Conservation (phyloP, 2,797 vertebrate species). For the Gephyroberyx darwinii region DNA sequence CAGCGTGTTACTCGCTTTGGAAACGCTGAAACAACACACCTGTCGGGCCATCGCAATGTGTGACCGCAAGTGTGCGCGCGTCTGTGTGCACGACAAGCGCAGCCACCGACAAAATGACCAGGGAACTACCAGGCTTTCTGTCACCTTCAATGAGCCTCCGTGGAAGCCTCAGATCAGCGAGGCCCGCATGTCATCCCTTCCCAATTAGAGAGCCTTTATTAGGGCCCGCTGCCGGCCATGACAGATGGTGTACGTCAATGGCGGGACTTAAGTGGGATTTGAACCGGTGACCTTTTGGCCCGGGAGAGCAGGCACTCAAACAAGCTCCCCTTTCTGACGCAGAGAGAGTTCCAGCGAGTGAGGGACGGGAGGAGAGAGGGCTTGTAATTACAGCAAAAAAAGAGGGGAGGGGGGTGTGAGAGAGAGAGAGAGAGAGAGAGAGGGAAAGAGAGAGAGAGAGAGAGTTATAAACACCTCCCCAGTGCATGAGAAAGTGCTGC, state of each 20-base stretch:
- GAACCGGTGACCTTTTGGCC: constrained; percentile 72
- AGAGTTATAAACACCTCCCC: constrained; percentile 10
- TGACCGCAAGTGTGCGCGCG: neutral
- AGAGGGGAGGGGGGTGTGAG: too few relatives aligned
- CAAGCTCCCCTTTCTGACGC: constrained; percentile 63
- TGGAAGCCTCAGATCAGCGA: constrained; percentile 64
- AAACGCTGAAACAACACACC: constrained; percentile 38
- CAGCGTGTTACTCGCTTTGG: neutral
- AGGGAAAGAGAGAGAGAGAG: neutral
- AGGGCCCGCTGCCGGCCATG: constrained; percentile 64
- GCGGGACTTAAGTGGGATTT: constrained; percentile 76
- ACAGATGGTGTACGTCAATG: constrained; percentile 79
- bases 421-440: too few relatives aligned
- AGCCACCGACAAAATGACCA: constrained; percentile 39
- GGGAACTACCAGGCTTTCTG: constrained; percentile 42
- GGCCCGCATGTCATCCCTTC: constrained; percentile 77
- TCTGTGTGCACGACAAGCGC: constrained; percentile 25
- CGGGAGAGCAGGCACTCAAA: constrained; percentile 44
- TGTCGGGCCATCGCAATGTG: constrained; percentile 30
- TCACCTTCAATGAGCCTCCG: constrained; percentile 72
- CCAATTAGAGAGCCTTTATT: constrained; percentile 78
- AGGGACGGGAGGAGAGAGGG: constrained; percentile 23
- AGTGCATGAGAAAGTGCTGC: constrained; percentile 52
- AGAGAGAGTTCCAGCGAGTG: neutral
- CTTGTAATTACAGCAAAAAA: constrained; percentile 55